Percentiles rank a stretch among this genome's conserved stretches.
These are phyloP conservation scores for Mus pahari DNA, from an alignment of 2,113 vertebrate species.

Conservation along the genomic window DNA sequence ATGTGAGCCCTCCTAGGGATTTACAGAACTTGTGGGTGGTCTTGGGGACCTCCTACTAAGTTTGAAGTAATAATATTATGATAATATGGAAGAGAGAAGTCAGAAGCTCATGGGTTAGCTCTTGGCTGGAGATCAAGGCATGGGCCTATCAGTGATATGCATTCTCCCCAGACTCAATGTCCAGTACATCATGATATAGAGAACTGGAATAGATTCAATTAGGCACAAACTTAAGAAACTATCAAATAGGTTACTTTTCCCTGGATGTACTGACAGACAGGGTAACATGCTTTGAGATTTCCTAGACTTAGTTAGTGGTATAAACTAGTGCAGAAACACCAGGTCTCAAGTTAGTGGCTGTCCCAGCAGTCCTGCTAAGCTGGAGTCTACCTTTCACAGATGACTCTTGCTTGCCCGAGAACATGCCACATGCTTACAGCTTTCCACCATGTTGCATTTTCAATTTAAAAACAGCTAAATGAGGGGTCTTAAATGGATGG, in stretches of 20 bases:
- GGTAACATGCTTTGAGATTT: background rate
- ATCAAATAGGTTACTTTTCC: background rate
- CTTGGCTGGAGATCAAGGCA: background rate
- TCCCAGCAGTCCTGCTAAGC: background rate
- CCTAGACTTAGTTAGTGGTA: background rate
- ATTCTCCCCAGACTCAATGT: background rate
- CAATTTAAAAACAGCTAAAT: slow-evolving; percentile 78
- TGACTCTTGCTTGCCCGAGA: slow-evolving; percentile 24
- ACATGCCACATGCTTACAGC: slow-evolving; percentile 57
- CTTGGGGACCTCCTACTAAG: slow-evolving; percentile 10
- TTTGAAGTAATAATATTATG: background rate
- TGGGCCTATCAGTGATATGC: background rate
- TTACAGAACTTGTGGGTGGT: background rate
- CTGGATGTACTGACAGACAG: background rate
- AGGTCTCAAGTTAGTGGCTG: background rate
- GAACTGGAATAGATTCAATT: background rate
- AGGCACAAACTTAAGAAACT: background rate
- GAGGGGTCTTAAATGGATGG: slow-evolving; percentile 58
- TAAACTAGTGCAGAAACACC: background rate
- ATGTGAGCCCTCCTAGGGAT: background rate
- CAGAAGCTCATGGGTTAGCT: background rate
- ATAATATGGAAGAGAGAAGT: background rate
- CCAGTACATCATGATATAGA: background rate
- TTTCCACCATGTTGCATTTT: slow-evolving; percentile 78
- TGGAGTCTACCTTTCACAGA: slow-evolving; percentile 2